phyloP scores from a whole-genome alignment of 53 echinoderm and acorn worm species.

The Paelopatides confundens region DNA sequence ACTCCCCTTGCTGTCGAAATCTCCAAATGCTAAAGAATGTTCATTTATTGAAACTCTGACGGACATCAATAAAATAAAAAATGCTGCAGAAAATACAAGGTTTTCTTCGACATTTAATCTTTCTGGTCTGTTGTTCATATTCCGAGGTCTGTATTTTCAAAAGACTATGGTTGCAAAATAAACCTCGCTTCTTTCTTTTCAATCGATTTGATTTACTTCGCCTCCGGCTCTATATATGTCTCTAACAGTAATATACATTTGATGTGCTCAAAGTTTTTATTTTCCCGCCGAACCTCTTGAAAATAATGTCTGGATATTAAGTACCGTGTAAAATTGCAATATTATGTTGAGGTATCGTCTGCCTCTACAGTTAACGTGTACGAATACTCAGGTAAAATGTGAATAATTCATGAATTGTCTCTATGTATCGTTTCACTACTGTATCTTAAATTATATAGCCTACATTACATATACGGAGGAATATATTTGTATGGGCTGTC shows the following conservation, averaged over 20 bases:
- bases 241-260: not conserved
- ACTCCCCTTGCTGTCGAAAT: too few species aligned
- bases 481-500: too few species aligned
- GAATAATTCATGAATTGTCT: not conserved
- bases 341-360: too few species aligned
- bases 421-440: too few species aligned
- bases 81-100: not conserved
- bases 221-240: not conserved
- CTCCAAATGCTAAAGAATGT: too few species aligned
- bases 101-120: not conserved
- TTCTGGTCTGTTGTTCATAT: not conserved
- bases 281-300: not conserved
- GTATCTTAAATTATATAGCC: too few species aligned
- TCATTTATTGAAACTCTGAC: not conserved
- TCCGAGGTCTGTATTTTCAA: slow-evolving; percentile 8
- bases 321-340: too few species aligned
- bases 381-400: not conserved
- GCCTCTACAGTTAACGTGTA: too few species aligned
- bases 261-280: not conserved
- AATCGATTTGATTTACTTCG: not conserved
- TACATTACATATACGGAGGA: too few species aligned
- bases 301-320: not conserved
- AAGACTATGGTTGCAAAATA: not conserved
- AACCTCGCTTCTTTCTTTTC: not conserved
- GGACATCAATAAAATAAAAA: not conserved